Conservation (phyloP, 2,113 vertebrate genomes). For the Macrotis lagotis region DNA sequence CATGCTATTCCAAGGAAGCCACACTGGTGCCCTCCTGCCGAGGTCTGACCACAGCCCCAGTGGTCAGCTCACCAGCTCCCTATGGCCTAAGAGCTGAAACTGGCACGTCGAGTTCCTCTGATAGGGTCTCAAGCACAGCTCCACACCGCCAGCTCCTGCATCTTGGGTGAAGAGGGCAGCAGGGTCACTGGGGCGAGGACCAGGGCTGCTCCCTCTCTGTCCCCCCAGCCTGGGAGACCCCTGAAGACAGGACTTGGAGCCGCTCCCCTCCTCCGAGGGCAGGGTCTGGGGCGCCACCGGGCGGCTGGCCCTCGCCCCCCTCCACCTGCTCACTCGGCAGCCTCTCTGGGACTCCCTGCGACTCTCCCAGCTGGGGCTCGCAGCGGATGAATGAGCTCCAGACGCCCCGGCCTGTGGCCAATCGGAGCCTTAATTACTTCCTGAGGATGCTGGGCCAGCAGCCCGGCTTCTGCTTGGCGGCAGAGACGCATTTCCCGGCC, state of each 20-base stretch:
- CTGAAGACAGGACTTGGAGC: too few relatives aligned
- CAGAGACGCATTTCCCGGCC: neutral
- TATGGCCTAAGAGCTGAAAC: neutral
- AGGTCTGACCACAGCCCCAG: neutral
- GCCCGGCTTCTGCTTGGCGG: neutral
- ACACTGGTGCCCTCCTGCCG: too few relatives aligned
- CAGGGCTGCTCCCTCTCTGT: too few relatives aligned
- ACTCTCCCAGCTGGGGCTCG: neutral
- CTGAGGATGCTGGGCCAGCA: neutral
- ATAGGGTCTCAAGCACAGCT: too few relatives aligned
- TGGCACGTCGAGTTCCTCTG: neutral
- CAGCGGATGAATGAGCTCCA: conserved; percentile 1
- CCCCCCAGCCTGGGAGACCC: too few relatives aligned
- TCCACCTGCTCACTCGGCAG: neutral
- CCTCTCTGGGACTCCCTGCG: neutral
- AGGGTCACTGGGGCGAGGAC: too few relatives aligned
- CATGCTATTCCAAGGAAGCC: too few relatives aligned
- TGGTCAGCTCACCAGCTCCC: neutral
- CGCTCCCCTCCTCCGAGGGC: neutral
- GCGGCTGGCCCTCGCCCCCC: neutral
- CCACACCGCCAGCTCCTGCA: too few relatives aligned
- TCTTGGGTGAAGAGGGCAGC: too few relatives aligned
- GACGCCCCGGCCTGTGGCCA: neutral
- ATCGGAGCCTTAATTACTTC: neutral
- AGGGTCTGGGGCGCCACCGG: neutral